Evolutionary conservation across 2,888 invertebrate genomes (phyloP).

Genomic region (Eupsilia transversa): DNA sequence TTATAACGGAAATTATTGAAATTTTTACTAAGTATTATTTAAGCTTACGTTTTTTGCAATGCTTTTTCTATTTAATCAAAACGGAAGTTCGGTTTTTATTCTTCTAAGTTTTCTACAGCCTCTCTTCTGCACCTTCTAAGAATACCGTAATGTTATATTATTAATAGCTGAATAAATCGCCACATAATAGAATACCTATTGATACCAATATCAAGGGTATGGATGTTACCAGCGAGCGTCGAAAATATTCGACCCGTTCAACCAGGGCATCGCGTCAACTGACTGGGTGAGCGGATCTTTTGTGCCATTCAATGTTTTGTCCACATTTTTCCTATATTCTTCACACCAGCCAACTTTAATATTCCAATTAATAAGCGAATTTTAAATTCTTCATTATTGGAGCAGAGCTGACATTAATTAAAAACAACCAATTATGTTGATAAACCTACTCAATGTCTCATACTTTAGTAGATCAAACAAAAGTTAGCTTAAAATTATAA

Average conservation of each 20-base stretch:
- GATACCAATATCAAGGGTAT: slow-evolving; percentile 28
- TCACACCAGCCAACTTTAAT: slow-evolving; percentile 15
- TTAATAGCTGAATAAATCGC: background rate
- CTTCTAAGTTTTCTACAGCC: slow-evolving; percentile 7
- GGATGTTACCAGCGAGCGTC: slow-evolving; percentile 46
- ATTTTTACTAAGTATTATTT: slow-evolving; percentile 38
- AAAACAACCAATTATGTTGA: slow-evolving; percentile 15
- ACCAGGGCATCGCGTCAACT: slow-evolving; percentile 41
- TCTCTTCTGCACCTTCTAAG: background rate
- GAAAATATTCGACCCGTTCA: slow-evolving; percentile 59
- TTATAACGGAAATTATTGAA: slow-evolving; percentile 37
- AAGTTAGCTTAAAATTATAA: slow-evolving; percentile 33
- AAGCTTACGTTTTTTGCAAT: slow-evolving; percentile 11
- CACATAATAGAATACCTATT: background rate
- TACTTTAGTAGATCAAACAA: slow-evolving; percentile 20
- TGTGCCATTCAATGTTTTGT: slow-evolving; percentile 52
- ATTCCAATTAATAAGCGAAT: slow-evolving; percentile 51
- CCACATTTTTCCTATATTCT: slow-evolving; percentile 43
- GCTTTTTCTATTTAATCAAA: slow-evolving; percentile 20
- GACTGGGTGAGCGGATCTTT: slow-evolving; percentile 43
- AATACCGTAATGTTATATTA: background rate
- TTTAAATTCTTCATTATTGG: slow-evolving; percentile 21
- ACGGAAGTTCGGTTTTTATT: slow-evolving; percentile 3
- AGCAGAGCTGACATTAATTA: slow-evolving; percentile 33
- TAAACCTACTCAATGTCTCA: background rate